These are phyloP conservation scores for Geococcyx californianus DNA, from an alignment of 2,113 vertebrate genomes.

Conservation along the genomic window DNA sequence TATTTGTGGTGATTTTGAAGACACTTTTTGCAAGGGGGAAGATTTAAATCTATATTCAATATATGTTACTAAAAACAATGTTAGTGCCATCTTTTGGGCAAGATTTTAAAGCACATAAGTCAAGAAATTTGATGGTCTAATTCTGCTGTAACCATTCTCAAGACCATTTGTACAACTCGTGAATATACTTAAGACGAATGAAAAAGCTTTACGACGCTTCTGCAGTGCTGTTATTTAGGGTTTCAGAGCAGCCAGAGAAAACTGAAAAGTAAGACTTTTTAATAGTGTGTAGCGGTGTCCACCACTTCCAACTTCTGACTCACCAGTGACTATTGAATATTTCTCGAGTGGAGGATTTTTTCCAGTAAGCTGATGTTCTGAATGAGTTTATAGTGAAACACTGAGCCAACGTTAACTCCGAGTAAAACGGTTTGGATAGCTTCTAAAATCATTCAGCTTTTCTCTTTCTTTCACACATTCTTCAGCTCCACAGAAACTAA, in stretches of 20 bases:
- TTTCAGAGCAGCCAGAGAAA: constrained; percentile 27
- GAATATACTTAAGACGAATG: neutral
- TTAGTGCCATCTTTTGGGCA: constrained; percentile 72
- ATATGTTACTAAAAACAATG: constrained; percentile 66
- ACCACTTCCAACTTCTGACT: constrained; percentile 60
- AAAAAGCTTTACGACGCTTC: neutral
- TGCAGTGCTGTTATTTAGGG: neutral
- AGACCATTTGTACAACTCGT: neutral
- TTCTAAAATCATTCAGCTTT: constrained; percentile 44
- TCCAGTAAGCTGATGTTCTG: constrained; percentile 58
- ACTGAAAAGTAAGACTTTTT: constrained; percentile 42
- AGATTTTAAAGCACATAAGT: constrained; percentile 68
- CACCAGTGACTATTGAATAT: constrained; percentile 51
- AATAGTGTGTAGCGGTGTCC: constrained; percentile 32
- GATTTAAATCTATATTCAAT: constrained; percentile 54
- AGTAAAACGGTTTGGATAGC: constrained; percentile 23
- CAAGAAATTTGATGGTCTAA: constrained; percentile 39
- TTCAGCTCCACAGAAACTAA: neutral
- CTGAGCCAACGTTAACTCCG: constrained; percentile 36
- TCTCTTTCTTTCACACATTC: neutral
- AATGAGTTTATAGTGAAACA: constrained; percentile 51
- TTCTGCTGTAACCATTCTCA: neutral
- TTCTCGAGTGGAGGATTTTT: constrained; percentile 52
- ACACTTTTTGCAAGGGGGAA: neutral
- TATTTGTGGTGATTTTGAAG: constrained; percentile 1